Evolutionary conservation across 2,888 invertebrate species (phyloP).

Genomic region (Hermaeophaga mercurialis): DNA sequence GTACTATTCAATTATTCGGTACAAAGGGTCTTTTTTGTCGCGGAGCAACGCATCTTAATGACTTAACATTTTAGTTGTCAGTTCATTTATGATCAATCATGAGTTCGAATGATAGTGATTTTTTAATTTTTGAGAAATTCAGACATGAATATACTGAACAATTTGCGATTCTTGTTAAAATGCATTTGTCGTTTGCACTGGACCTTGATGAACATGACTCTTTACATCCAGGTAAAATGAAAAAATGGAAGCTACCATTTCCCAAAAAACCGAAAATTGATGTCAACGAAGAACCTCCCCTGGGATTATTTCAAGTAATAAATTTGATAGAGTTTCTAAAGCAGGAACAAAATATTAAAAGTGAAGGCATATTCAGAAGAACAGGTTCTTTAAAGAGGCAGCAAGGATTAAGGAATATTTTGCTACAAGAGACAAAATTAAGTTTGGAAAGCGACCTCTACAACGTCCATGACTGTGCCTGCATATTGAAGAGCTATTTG

Average conservation of each 20-base stretch:
- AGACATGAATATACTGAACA: conserved; percentile 83
- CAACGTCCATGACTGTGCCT: conserved; percentile 91
- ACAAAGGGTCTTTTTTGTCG: too few relatives aligned
- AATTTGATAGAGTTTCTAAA: conserved; percentile 81
- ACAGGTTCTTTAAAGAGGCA: conserved; percentile 90
- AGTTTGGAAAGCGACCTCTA: conserved; percentile 72
- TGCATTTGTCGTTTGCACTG: conserved; percentile 91
- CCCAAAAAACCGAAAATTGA: conserved; percentile 73
- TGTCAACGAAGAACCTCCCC: conserved; percentile 66
- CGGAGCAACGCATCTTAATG: too few relatives aligned
- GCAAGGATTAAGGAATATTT: conserved; percentile 75
- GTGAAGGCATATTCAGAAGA: conserved; percentile 89
- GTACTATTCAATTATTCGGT: too few relatives aligned
- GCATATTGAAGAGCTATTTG: conserved; percentile 85
- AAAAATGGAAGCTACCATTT: conserved; percentile 76
- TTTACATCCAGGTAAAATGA: conserved; percentile 76
- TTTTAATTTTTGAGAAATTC: conserved; percentile 71
- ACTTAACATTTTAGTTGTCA: too few relatives aligned
- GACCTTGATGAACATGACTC: conserved; percentile 84
- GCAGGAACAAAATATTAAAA: conserved; percentile 76
- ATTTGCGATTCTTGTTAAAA: conserved; percentile 84
- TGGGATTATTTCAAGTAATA: conserved; percentile 78
- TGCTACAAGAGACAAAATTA: conserved; percentile 71
- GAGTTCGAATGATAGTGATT: conserved; percentile 37
- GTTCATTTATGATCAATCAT: too few relatives aligned